Base-by-base conservation (phyloP, 2,888 invertebrate genomes). In the Drosophila atroscutellata region DNA sequence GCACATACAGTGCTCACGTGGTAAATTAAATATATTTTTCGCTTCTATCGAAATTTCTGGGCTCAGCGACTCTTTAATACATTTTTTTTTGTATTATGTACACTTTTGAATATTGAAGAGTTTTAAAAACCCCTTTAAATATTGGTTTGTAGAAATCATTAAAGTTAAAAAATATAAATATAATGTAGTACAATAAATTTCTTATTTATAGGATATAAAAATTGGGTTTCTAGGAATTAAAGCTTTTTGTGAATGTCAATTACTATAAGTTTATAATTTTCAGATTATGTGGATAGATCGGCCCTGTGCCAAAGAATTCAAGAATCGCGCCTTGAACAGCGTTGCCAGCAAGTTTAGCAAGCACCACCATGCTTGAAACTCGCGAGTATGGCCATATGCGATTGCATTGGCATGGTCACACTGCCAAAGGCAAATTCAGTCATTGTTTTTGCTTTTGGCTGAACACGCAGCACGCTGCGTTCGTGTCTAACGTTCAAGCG, bases 361-460 rank as follows among this genome's bases (percentile, higher is more conserved):
- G n/a, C 11, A 18, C 7, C 36, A 39, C n/a, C 26, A 28, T 32
- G 18, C n/a, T 51, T 45, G 6, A 28, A 55, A 18, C 26, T n/a
- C 0, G 2, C 26, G 4, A 37, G 26, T 37, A 11, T 24, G 15
- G 50, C 15, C 39, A 58, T 39, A 9, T 67, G 11, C 34, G 34
- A n/a, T 34, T n/a, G 18, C 5, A 18, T 7, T 11, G 36, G 2
- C 11, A 42, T 68, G 59, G 69, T 55, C 49, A 70, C 58, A 70
- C 30, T 30, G 30, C 11, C 34, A 15, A 28, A 47, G 13, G 32
- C 58, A 52, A 56, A 34, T 61, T 74, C 65, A 77, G 79, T 79
- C 59, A 69, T 79, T 79, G 77, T 79, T 69, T 77, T 77, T 75
- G 75, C 79, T 74, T 65, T 63, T 62, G 58, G 32, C 52, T 55